Percentiles rank a stretch among this genome's conserved stretches.
Conservation (phyloP, 2,888 invertebrate species). For the Monopis laevigella region DNA sequence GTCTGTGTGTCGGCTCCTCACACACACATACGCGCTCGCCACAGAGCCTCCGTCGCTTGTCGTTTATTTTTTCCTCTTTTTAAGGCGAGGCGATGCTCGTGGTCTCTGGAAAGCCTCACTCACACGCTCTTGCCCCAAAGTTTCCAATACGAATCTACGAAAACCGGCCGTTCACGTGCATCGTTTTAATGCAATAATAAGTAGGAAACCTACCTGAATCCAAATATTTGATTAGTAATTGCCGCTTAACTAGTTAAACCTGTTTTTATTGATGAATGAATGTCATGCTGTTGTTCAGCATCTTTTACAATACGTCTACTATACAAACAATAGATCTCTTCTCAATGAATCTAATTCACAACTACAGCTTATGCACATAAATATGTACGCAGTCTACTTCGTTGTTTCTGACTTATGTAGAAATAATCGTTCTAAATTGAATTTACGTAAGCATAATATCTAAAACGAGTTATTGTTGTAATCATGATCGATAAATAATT, state of each 20-base stretch:
- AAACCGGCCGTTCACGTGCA: no score
- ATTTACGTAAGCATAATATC: no score
- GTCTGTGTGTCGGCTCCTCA: background rate
- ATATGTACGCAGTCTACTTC: no score
- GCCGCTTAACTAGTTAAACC: constrained; percentile 14
- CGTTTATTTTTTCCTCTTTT: constrained; percentile 12
- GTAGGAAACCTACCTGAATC: background rate
- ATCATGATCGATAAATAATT: no score
- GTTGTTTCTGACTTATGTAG: no score
- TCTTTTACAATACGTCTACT: no score
- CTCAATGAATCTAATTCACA: constrained; percentile 1
- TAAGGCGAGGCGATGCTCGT: constrained; percentile 4
- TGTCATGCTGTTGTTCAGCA: no score
- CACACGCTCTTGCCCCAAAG: background rate
- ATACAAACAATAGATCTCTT: no score
- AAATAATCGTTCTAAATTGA: no score
- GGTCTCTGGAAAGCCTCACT: constrained; percentile 1
- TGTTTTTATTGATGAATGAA: constrained; percentile 15
- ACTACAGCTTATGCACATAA: no score
- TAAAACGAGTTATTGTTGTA: no score
- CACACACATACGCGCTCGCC: constrained; percentile 7
- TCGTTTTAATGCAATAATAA: background rate
- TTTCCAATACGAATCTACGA: constrained; percentile 7
- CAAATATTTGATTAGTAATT: constrained; percentile 12
- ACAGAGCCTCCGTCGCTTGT: constrained; percentile 9